phyloP scores from a whole-genome alignment of 2,113 vertebrate genomes.

The Amblyopsis rosae region DNA sequence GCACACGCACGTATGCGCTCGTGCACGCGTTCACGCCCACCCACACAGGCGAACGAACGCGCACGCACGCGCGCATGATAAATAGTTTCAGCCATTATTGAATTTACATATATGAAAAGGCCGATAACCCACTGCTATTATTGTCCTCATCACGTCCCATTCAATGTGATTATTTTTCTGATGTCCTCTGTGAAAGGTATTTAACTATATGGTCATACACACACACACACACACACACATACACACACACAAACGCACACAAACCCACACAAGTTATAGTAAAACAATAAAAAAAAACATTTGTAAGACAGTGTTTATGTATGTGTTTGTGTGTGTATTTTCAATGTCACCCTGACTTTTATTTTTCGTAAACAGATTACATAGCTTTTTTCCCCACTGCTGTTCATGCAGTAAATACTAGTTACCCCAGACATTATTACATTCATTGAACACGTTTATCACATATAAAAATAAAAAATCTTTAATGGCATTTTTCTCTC shows the following conservation, averaged over 20 bases:
- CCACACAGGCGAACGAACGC: constrained; percentile 2
- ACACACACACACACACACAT: not conserved
- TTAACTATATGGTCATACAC: constrained; percentile 22
- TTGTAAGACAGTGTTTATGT: constrained; percentile 17
- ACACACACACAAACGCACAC: not conserved
- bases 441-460: not conserved
- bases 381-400: constrained; percentile 3
- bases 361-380: constrained; percentile 1
- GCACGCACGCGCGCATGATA: not conserved
- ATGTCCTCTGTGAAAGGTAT: constrained; percentile 27
- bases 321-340: constrained; percentile 4
- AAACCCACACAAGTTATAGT: not conserved
- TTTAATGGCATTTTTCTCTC: not conserved
- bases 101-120: constrained; percentile 55
- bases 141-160: constrained; percentile 46
- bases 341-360: constrained; percentile 12
- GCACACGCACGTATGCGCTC: not conserved
- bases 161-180: constrained; percentile 27
- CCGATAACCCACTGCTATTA: constrained; percentile 49
- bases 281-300: constrained; percentile 9
- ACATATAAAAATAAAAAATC: not conserved
- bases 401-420: not conserved
- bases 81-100: constrained; percentile 43
- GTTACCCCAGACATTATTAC: not conserved
- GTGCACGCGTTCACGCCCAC: constrained; percentile 5